phyloP scores from a whole-genome alignment of 2,888 invertebrate species.

The Xylota sylvarum region DNA sequence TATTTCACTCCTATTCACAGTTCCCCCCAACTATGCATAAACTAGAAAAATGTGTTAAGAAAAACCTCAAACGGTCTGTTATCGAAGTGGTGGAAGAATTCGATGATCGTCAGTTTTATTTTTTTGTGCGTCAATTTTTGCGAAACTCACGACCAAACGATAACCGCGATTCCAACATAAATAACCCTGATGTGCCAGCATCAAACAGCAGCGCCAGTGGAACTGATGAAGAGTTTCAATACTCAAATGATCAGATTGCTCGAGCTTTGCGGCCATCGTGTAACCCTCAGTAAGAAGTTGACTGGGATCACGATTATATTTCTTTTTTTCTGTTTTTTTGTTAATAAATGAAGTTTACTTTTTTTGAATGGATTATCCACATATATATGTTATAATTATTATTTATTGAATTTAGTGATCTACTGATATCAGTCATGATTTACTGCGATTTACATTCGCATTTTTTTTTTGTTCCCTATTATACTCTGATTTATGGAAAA shows the following conservation, averaged over 20 bases:
- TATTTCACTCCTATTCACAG: slow-evolving; percentile 67
- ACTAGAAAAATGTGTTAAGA: slow-evolving; percentile 80
- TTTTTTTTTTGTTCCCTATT: slow-evolving; percentile 15
- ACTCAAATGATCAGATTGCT: slow-evolving; percentile 64
- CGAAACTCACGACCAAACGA: slow-evolving; percentile 77
- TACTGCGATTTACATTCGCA: slow-evolving; percentile 11
- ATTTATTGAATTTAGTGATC: slow-evolving; percentile 46
- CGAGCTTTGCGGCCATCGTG: slow-evolving; percentile 67
- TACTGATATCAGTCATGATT: slow-evolving; percentile 7
- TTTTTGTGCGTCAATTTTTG: slow-evolving; percentile 82
- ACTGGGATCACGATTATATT: not conserved
- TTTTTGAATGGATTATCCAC: slow-evolving; percentile 12
- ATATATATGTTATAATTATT: slow-evolving; percentile 23
- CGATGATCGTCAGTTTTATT: slow-evolving; percentile 81
- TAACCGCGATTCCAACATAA: slow-evolving; percentile 52
- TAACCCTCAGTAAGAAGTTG: slow-evolving; percentile 57
- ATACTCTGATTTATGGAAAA: slow-evolving; percentile 2
- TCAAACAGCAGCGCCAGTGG: slow-evolving; percentile 61
- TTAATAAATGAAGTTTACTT: slow-evolving; percentile 13
- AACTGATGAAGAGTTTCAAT: slow-evolving; percentile 63
- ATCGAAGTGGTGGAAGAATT: slow-evolving; percentile 78
- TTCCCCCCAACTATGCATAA: slow-evolving; percentile 80
- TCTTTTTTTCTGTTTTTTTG: slow-evolving; percentile 10
- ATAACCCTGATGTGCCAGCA: slow-evolving; percentile 51
- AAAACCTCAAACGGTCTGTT: slow-evolving; percentile 80